Base-by-base conservation (phyloP, 2,888 invertebrate genomes). In the Pimpla rufipes region DNA sequence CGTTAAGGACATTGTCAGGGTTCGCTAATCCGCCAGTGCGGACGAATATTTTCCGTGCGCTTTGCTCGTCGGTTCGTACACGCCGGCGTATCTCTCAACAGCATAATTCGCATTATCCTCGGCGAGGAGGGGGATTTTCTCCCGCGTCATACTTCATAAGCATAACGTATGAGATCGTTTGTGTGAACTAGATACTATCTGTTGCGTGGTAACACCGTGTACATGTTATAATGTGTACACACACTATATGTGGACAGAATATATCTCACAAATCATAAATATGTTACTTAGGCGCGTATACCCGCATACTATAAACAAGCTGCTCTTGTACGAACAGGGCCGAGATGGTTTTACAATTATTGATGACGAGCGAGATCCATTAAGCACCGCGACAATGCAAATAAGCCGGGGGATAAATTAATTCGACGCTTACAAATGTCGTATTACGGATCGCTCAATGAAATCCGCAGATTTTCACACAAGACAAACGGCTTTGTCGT, bases 111-210 rank as follows among this genome's bases (percentile, higher is more conserved):
- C 45, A 59, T 45, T 45, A 78, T 78, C n/a, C 66, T 55, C 62
- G 21, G 42, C 40, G 67, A 35, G 52, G 64, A 42, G 64, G 81
- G 57, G 40, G 68, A 29, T 29, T 29, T 73, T 57, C 78, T 78
- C 66, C 57, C 21, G 71, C 73, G 18, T 59, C 55, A 66, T 57
- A 71, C 55, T 82, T 62, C 70, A 70, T 42, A 42, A 62, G 55
- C 68, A 62, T 66, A 66, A 68, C 74, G 40, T 21, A 75, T 75
- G 57, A 16, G 81, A 77, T 77, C 75, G 79, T 77, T 83, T 83
- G 83, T 83, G 75, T 83, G 71, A 79, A 76, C 83, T 83, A 79
- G 83, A 83, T 83, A 79, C 71, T 83, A 83, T 83, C 79, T 79
- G 59, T 83, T 76, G 79, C 83, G 79, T 79, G 83, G 70, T 79